Evolutionary conservation across 2,113 vertebrate genomes (phyloP), one percentile per base, ranked within the genome.

Genomic region (Prunella himalayana): DNA sequence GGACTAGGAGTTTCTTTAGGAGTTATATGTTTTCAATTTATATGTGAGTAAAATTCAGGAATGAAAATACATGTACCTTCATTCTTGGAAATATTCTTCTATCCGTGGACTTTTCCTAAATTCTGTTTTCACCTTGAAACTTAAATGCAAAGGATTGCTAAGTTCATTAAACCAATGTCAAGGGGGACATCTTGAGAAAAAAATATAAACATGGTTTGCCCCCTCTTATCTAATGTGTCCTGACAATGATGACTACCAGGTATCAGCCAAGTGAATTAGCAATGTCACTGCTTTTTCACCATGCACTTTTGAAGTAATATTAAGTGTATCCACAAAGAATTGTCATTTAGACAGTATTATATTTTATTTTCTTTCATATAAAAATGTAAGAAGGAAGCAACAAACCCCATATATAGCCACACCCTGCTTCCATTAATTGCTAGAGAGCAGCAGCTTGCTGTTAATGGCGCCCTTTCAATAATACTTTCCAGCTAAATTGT

Each of bases 401-500:
- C 95, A 86, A 94, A 95, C 77, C 96, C 95, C 96, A 96, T 77
- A 71, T 88, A 95, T 91, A 96, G 98, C 99, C 99, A 99, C 99
- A 98, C 99, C 99, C 99, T 98, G 97, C 96, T 98, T 98, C 98
- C 98, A 98, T 99, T 99, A 99, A 99, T 98, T 98, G 98, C 98
- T 97, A 96, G 97, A 98, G 97, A 98, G 98, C 98, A 95, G 97
- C 98, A 97, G 98, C 98, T 98, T 98, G 98, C 98, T 98, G 97
- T 98, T 98, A 99, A 99, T 99, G 98, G 98, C 98, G 98, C 98
- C 98, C 98, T 98, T 98, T 98, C 98, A 98, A 98, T 99, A 99
- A 99, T 99, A 99, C 98, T 98, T 98, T 98, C 98, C 98, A 98
- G 98, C 98, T 99, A 98, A 99, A 99, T 98, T 99, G 98, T 98